A percentile compares a stretch with the other conserved stretches of the same genome.
phyloP scores from a whole-genome alignment of 2,888 invertebrate species.

The Lacanobia oleracea region DNA sequence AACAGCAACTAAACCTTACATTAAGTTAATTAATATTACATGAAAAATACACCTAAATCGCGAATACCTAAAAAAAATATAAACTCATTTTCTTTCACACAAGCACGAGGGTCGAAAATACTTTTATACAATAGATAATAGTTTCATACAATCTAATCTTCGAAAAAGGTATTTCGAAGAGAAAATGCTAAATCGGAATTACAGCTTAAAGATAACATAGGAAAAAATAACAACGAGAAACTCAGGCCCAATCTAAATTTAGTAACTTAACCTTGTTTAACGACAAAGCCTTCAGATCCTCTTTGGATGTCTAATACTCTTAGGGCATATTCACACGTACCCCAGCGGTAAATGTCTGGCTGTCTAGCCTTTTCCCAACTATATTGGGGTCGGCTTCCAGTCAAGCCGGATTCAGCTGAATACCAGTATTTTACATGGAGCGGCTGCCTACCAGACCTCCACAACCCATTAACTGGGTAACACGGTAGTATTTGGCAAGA shows the following conservation, averaged over 20 bases:
- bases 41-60: neutral
- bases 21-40: neutral
- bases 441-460: too few species aligned
- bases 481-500: too few species aligned
- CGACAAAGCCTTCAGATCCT: slow-evolving; percentile 29
- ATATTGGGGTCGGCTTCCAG: too few species aligned
- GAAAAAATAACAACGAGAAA: slow-evolving; percentile 15
- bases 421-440: too few species aligned
- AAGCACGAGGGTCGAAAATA: slow-evolving; percentile 8
- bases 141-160: slow-evolving; percentile 1
- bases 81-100: neutral
- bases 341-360: neutral
- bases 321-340: neutral
- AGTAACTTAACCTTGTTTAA: slow-evolving; percentile 24
- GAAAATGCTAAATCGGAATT: slow-evolving; percentile 24
- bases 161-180: neutral
- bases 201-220: neutral
- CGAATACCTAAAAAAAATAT: slow-evolving; percentile 3
- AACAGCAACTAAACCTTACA: too few species aligned
- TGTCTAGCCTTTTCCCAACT: too few species aligned
- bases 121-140: too few species aligned
- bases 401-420: too few species aligned
- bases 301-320: slow-evolving; percentile 28
- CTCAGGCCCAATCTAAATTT: slow-evolving; percentile 11
- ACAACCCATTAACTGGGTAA: too few species aligned